Base-by-base conservation (phyloP, 2,888 invertebrate species). In the Anthophora plumipes region DNA sequence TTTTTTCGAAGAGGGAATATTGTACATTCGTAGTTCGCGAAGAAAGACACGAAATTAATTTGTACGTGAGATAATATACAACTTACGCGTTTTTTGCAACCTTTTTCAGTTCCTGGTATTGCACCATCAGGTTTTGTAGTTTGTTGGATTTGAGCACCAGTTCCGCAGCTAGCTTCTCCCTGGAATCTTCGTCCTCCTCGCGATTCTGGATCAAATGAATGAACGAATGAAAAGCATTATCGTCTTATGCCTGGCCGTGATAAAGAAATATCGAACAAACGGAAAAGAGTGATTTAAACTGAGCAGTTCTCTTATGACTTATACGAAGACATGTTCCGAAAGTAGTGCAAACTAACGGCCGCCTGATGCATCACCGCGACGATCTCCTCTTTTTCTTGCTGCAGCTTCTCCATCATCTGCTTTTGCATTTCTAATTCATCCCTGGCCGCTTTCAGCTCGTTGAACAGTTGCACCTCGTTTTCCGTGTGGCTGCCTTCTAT, bases 331-430 rank as follows among this genome's bases (percentile, higher is more conserved):
- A 63, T 37, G 31, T 84, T 68, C 70, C 82, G 85, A 86, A 85
- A 84, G 80, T 87, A 87, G 70, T 85, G 86, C 74, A 85, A 93
- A 86, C 86, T 91, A 92, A 95, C 95, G 89, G 94, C 94, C 87
- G 94, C 94, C 81, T 92, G 93, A 46, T 94, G 92, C 60, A 95
- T 90, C 3, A 94, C 84, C 5, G 85, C 92, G 66, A 95, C 90
- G 83, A 95, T 94, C 59, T 92, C 94, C 17, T 95, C 94, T 82
- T 95, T 95, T 74, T 95, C 95, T 6, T 92, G 92, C 59, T 94
- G 92, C 80, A 94, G 91, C 78, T 93, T 93, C 0, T 91, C 89
- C 6, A 94, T 87, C 70, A 94, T 94, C 73, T 94, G 94, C 80
- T 94, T 94, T 1, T 94, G 93, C 8, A 91, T 91, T 1, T 91